Evolutionary conservation across 1,140 invertebrate genomes (phyloP), one percentile per base, ranked within the genome.

Genomic region (Oryzaephilus surinamensis): DNA sequence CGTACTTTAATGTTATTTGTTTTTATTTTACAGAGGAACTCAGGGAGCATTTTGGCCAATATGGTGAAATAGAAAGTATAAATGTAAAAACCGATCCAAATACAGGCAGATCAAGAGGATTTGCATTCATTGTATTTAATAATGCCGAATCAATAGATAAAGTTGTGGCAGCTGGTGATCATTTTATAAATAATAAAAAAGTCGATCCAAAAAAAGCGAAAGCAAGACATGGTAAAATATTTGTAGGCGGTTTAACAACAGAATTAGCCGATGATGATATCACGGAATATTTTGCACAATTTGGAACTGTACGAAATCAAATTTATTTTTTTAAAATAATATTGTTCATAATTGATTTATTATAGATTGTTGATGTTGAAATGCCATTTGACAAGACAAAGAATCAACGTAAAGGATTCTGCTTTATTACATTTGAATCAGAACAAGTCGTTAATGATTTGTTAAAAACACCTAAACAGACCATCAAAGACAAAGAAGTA

Each of bases 361-460:
- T 21, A 19, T 30, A 93, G 88, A 89, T 97, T 46, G 77, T 89
- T 33, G 89, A 95, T 52, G 76, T 95, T 35, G 92, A 96, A 67
- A 88, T 94, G 79, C 92, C 93, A 35, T 94, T 91, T 59, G 92
- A 97, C 58, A 95, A 95, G 63, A 81, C 81, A 63, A 95, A 96
- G 70, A 94, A 92, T 58, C 89, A 95, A 62, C 78, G 91, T 48
- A 90, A 94, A 70, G 87, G 84, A 38, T 95, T 94, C 68, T 93
- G 89, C 60, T 95, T 95, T 58, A 90, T 95, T 55, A 93, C 90
- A 45, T 94, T 93, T 61, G 88, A 93, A 59, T 87, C 86, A 26
- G 89, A 92, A 64, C 83, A 90, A 63, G 83, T 93, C 30, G 88
- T 92, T 5, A 88, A 88, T 56, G 84, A 91, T 56, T 69, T 93